Conservation (phyloP, 2,113 vertebrate species). For the Parotia lawesii region DNA sequence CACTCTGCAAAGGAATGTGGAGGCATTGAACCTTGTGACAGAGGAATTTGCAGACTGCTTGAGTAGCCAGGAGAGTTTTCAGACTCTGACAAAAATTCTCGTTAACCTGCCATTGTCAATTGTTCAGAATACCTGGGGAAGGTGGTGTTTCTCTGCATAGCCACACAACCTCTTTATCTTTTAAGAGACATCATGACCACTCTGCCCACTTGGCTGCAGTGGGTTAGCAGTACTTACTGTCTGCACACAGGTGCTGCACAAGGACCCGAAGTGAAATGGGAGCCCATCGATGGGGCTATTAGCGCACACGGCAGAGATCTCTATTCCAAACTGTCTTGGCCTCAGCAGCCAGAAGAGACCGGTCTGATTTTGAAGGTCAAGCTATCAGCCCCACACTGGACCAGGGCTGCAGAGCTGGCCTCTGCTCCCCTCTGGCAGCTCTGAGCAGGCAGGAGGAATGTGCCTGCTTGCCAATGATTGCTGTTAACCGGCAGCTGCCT, state of each 20-base stretch:
- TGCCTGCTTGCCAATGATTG: not conserved
- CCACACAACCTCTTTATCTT: not conserved
- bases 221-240: fast-evolving
- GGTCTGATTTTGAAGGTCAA: not conserved
- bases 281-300: not conserved
- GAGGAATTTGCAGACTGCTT: slow-evolving; percentile 11
- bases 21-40: slow-evolving; percentile 20
- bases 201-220: not conserved
- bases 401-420: not conserved
- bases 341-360: not conserved
- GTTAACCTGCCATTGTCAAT: not conserved
- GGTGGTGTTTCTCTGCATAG: not conserved
- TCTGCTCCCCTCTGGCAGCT: not conserved
- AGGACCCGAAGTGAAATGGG: not conserved
- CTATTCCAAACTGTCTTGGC: not conserved
- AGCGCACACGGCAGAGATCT: not conserved
- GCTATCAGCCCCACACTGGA: not conserved
- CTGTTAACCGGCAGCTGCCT: not conserved
- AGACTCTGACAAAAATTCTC: not conserved
- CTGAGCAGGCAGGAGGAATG: not conserved
- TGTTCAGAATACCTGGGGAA: not conserved
- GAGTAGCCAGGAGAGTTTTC: not conserved
- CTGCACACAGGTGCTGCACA: fast-evolving
- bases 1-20: slow-evolving; percentile 17
- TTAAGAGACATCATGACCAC: not conserved